These are phyloP conservation scores for Drosophila subpulchrella DNA, from an alignment of 1,140 invertebrate genomes.

Conservation along the genomic window DNA sequence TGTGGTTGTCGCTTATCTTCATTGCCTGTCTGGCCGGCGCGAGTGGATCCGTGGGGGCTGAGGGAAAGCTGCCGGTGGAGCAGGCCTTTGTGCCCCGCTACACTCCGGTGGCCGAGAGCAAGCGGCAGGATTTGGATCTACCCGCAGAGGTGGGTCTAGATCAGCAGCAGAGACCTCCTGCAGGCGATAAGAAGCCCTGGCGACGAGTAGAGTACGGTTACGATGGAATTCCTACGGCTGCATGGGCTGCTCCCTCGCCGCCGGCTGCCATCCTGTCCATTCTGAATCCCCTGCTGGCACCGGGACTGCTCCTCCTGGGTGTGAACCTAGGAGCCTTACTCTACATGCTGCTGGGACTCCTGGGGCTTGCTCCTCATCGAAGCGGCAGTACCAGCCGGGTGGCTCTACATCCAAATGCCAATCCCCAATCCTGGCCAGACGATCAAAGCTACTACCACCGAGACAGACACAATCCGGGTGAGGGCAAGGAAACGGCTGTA, in stretches of 20 bases:
- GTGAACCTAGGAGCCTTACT: conserved; percentile 63
- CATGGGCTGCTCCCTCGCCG: conserved; percentile 26
- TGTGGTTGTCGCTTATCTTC: conserved; percentile 36
- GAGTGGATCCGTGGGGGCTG: neutral
- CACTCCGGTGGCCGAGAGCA: conserved; percentile 49
- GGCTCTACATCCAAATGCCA: neutral
- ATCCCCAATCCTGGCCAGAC: conserved; percentile 11
- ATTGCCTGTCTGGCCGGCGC: conserved; percentile 20
- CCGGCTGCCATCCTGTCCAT: conserved; percentile 23
- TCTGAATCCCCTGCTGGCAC: conserved; percentile 36
- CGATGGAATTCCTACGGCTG: conserved; percentile 13
- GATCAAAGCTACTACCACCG: conserved; percentile 42
- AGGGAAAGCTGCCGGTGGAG: conserved; percentile 17
- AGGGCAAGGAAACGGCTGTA: conserved; percentile 63
- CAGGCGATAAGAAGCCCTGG: conserved; percentile 52
- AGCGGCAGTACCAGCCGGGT: neutral
- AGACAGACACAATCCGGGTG: conserved; percentile 45
- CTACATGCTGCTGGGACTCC: conserved; percentile 55
- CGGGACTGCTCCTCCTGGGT: conserved; percentile 55
- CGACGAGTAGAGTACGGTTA: conserved; percentile 50
- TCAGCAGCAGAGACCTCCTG: neutral
- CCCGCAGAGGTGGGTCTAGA: conserved; percentile 2
- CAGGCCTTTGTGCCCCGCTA: conserved; percentile 45
- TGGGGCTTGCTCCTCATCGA: conserved; percentile 53
- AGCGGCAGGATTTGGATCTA: conserved; percentile 46